A percentile compares a stretch with the other conserved stretches of the same genome.
Evolutionary conservation across 2,888 invertebrate species (phyloP).

Genomic region (Globia sparganii): DNA sequence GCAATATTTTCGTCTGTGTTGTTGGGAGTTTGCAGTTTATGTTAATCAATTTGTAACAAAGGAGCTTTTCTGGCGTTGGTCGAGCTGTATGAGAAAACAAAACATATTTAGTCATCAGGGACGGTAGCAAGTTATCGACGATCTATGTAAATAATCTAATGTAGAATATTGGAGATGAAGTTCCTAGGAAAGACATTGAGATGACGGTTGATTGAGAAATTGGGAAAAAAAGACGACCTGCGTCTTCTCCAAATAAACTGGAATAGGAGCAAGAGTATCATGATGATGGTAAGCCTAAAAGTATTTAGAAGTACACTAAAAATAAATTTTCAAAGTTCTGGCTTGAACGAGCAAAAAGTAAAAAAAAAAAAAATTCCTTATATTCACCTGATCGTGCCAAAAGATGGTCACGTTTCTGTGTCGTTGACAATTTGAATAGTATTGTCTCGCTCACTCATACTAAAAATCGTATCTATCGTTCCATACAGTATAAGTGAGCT

Average conservation of each 20-base stretch:
- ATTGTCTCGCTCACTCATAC: background rate
- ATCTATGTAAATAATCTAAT: background rate
- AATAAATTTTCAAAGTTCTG: background rate
- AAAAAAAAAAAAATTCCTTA: background rate
- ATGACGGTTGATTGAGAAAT: background rate
- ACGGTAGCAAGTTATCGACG: background rate
- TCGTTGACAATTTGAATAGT: background rate
- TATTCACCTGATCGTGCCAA: background rate
- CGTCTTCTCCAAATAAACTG: background rate
- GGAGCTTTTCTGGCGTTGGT: slow-evolving; percentile 12
- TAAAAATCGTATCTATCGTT: background rate
- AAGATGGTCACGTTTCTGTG: background rate
- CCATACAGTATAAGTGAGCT: background rate
- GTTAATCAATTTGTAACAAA: slow-evolving; percentile 33
- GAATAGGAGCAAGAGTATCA: background rate
- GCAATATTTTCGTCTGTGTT: slow-evolving; percentile 49
- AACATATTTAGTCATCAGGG: background rate
- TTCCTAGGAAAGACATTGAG: background rate
- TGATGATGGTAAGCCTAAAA: background rate
- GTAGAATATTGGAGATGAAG: background rate
- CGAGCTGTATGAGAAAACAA: no score
- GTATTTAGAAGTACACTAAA: background rate
- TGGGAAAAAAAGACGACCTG: background rate
- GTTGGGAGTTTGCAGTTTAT: slow-evolving; percentile 25
- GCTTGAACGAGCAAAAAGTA: background rate